Evolutionary conservation across 2,797 vertebrate species (phyloP).

Genomic region (Darevskia mixta): DNA sequence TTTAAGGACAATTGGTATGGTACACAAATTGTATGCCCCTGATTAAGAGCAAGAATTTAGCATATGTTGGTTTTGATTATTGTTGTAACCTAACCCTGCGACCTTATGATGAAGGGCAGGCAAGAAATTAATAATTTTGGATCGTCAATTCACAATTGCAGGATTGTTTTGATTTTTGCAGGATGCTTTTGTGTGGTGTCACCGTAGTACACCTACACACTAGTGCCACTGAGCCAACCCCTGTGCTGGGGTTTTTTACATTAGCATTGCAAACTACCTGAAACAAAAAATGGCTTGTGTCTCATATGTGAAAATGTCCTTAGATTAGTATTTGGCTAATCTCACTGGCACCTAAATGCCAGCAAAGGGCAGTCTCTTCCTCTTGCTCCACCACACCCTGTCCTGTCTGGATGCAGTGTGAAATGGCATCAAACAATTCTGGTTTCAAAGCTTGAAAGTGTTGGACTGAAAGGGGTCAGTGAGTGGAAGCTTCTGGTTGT

Average conservation of each 20-base stretch:
- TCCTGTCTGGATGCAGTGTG: background rate
- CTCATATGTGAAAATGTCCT: background rate
- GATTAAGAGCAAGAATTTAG: background rate
- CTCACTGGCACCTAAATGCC: background rate
- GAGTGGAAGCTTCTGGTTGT: background rate
- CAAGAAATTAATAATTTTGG: background rate
- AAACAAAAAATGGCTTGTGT: background rate
- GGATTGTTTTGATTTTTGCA: background rate
- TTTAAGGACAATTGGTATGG: background rate
- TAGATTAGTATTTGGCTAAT: rapidly evolving
- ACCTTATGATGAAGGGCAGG: no score
- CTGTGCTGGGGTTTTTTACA: background rate
- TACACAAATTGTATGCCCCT: background rate
- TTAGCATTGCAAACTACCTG: background rate
- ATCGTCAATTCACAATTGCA: background rate
- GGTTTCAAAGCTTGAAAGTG: background rate
- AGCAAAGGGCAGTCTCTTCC: rapidly evolving
- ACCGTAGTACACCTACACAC: background rate
- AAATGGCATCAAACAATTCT: background rate
- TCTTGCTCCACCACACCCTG: background rate
- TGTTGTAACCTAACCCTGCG: no score
- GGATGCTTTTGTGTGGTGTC: background rate
- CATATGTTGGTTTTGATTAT: background rate
- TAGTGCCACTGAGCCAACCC: background rate
- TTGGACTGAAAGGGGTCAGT: background rate